Conservation (phyloP, 2,888 invertebrate species). For the Liopterus haemorrhoidalis region DNA sequence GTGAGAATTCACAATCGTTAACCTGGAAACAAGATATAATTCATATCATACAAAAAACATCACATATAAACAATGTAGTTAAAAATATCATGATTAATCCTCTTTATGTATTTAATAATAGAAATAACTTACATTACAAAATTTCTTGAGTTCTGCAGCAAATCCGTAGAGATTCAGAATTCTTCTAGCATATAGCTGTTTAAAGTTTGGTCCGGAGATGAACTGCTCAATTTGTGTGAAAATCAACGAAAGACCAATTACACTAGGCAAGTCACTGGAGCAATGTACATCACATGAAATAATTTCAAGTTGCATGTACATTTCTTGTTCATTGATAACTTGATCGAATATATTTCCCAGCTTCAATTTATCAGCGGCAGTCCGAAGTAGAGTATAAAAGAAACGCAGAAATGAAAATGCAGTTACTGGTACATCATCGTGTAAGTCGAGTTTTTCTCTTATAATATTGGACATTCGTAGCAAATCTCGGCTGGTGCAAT, state of each 20-base stretch:
- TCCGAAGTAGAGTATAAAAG: slow-evolving; percentile 57
- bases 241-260: slow-evolving; percentile 71
- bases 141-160: slow-evolving; percentile 64
- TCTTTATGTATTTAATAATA: slow-evolving; percentile 2
- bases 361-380: slow-evolving; percentile 51
- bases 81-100: not conserved
- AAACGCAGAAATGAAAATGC: slow-evolving; percentile 65
- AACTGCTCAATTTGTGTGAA: slow-evolving; percentile 60
- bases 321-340: slow-evolving; percentile 53
- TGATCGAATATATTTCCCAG: slow-evolving; percentile 50
- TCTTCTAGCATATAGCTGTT: no score
- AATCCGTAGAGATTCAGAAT: slow-evolving; percentile 62
- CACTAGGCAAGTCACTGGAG: slow-evolving; percentile 66
- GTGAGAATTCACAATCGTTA: slow-evolving; percentile 58
- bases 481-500: slow-evolving; percentile 79
- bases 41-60: slow-evolving; percentile 1
- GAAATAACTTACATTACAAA: slow-evolving; percentile 57
- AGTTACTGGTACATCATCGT: slow-evolving; percentile 55
- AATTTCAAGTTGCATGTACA: slow-evolving; percentile 66
- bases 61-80: slow-evolving; percentile 6
- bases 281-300: slow-evolving; percentile 69
- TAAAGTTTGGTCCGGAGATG: slow-evolving; percentile 34
- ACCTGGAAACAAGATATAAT: slow-evolving; percentile 49
- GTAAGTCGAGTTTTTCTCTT: slow-evolving; percentile 66
- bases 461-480: slow-evolving; percentile 80